Percentiles rank a stretch among this genome's conserved stretches.
phyloP scores from a whole-genome alignment of 2,113 vertebrate species.

The Ophiodon elongatus region DNA sequence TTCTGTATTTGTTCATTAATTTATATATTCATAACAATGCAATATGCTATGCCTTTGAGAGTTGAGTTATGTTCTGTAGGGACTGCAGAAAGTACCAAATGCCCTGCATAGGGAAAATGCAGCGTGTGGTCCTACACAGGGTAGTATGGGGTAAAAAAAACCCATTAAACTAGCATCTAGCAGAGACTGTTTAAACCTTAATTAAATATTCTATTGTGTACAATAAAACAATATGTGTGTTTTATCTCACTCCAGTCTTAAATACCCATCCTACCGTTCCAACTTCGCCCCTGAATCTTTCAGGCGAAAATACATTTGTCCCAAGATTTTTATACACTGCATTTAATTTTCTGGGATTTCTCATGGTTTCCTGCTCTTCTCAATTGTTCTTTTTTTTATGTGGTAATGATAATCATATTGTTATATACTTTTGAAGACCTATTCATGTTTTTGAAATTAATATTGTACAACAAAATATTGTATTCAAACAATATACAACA shows the following conservation, averaged over 20 bases:
- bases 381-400: not conserved
- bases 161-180: not conserved
- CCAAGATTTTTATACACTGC: not conserved
- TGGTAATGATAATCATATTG: not conserved
- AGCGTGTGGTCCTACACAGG: not conserved
- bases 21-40: conserved; percentile 4
- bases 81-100: not conserved
- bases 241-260: not conserved
- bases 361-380: not conserved
- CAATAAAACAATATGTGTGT: not conserved
- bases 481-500: not conserved
- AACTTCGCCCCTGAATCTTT: not conserved
- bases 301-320: not conserved
- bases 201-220: not conserved
- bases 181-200: not conserved
- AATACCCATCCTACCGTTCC: not conserved
- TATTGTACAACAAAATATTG: not conserved
- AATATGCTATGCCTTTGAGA: not conserved
- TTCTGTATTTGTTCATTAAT: conserved; percentile 14
- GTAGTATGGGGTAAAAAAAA: not conserved
- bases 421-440: not conserved
- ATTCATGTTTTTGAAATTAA: not conserved
- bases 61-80: not conserved
- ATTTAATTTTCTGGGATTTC: not conserved
- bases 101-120: not conserved